Percentiles rank a stretch among this genome's conserved stretches.
Conservation (phyloP, 2,888 invertebrate species). For the Mythimna loreyi region DNA sequence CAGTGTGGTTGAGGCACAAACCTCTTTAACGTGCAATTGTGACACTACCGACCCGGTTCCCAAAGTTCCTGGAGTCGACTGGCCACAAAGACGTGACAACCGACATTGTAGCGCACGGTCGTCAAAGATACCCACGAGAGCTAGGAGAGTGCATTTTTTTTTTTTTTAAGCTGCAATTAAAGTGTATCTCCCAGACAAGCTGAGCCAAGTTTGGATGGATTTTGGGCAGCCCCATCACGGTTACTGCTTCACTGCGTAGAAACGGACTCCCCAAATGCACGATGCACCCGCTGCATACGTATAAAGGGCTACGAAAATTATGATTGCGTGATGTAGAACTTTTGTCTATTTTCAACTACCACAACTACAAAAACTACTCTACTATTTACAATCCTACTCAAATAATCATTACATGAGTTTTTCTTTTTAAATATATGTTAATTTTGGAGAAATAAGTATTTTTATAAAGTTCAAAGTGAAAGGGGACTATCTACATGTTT, state of each 20-base stretch:
- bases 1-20: conserved; percentile 41
- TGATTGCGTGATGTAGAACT: conserved; percentile 28
- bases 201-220: conserved; percentile 23
- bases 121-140: too few relatives aligned
- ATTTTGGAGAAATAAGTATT: background rate
- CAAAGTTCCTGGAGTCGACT: too few relatives aligned
- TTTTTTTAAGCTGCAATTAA: too few relatives aligned
- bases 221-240: conserved; percentile 39
- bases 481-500: background rate
- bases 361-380: too few relatives aligned
- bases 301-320: conserved; percentile 18
- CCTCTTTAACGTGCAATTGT: conserved; percentile 23
- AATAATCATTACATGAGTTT: background rate
- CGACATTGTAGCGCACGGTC: too few relatives aligned
- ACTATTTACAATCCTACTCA: accelerated
- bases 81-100: too few relatives aligned
- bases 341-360: background rate
- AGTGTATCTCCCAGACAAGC: too few relatives aligned
- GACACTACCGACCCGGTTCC: too few relatives aligned
- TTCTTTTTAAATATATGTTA: background rate
- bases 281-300: background rate
- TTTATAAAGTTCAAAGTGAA: conserved; percentile 6
- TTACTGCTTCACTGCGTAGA: conserved; percentile 44
- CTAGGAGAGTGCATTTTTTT: too few relatives aligned
- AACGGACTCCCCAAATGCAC: conserved; percentile 20